These are phyloP conservation scores for Microctenopoma stevenorrisi DNA, from an alignment of 2,797 vertebrate species.

Conservation along the genomic window DNA sequence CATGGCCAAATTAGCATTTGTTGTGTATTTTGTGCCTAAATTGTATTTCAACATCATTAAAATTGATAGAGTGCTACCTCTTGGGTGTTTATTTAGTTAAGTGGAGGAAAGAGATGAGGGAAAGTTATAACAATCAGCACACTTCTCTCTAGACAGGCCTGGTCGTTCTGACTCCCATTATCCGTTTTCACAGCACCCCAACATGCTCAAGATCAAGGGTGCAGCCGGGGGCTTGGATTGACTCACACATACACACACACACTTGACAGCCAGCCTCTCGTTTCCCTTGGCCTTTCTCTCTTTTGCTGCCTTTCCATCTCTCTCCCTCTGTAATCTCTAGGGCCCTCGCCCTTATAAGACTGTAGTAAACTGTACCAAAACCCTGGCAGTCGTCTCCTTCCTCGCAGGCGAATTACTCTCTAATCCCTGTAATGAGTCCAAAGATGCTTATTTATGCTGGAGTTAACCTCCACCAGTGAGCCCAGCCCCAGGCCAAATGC, in stretches of 20 bases:
- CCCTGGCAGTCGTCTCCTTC: conserved; percentile 82
- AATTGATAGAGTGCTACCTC: conserved; percentile 84
- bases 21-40: conserved; percentile 86
- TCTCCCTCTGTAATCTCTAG: conserved; percentile 82
- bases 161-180: conserved; percentile 81
- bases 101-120: conserved; percentile 82
- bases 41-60: conserved; percentile 87
- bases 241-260: conserved; percentile 55
- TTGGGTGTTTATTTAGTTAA: conserved; percentile 86
- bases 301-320: conserved; percentile 75
- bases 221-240: conserved; percentile 83
- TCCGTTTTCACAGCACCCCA: conserved; percentile 85
- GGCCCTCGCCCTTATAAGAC: conserved; percentile 84
- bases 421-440: conserved; percentile 90
- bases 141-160: conserved; percentile 78
- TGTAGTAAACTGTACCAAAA: conserved; percentile 87
- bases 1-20: conserved; percentile 85
- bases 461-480: conserved; percentile 89
- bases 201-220: conserved; percentile 88
- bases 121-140: conserved; percentile 86
- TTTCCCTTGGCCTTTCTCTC: conserved; percentile 79
- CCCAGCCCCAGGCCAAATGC: conserved; percentile 85
- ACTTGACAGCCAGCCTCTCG: conserved; percentile 79
- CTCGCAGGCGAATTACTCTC: conserved; percentile 86
- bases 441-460: conserved; percentile 89